Percentiles rank a stretch among this genome's conserved stretches.
Evolutionary conservation across 2,113 vertebrate genomes (phyloP).

Genomic region (Daphoenositta chrysoptera): DNA sequence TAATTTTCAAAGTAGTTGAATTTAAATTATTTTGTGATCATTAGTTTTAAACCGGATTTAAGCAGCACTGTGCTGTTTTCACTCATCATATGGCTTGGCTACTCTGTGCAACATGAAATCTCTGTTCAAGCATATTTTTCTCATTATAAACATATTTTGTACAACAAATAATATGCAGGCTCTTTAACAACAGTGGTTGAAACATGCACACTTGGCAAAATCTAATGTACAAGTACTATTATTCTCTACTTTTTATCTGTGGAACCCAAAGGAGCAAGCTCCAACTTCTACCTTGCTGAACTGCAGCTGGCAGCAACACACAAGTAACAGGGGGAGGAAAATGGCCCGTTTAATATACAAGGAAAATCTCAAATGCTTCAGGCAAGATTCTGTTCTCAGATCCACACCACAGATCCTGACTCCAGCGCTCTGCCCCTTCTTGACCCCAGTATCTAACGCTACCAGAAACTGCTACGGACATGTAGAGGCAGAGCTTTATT

Average conservation of each 20-base stretch:
- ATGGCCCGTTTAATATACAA: neutral
- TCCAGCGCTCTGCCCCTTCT: slow-evolving; percentile 14
- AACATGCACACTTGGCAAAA: slow-evolving; percentile 34
- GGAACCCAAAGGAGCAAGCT: slow-evolving; percentile 20
- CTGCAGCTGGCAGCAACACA: slow-evolving; percentile 48
- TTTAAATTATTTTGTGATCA: neutral
- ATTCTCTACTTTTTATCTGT: neutral
- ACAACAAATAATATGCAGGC: neutral
- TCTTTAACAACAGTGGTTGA: neutral
- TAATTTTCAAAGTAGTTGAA: neutral
- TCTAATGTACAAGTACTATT: neutral
- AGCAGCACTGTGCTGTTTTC: neutral
- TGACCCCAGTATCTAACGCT: neutral
- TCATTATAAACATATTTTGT: neutral
- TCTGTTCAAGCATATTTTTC: neutral
- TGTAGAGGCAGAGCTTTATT: slow-evolving; percentile 22
- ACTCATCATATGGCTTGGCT: neutral
- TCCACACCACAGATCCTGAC: slow-evolving; percentile 13
- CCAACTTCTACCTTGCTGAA: slow-evolving; percentile 13
- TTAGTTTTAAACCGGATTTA: neutral
- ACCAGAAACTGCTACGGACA: neutral
- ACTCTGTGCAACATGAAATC: neutral
- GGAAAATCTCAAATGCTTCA: slow-evolving; percentile 39
- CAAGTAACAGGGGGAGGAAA: neutral
- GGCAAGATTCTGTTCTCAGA: slow-evolving; percentile 56